phyloP scores from a whole-genome alignment of 2,888 invertebrate species.

The Synanthedon andrenaeformis region DNA sequence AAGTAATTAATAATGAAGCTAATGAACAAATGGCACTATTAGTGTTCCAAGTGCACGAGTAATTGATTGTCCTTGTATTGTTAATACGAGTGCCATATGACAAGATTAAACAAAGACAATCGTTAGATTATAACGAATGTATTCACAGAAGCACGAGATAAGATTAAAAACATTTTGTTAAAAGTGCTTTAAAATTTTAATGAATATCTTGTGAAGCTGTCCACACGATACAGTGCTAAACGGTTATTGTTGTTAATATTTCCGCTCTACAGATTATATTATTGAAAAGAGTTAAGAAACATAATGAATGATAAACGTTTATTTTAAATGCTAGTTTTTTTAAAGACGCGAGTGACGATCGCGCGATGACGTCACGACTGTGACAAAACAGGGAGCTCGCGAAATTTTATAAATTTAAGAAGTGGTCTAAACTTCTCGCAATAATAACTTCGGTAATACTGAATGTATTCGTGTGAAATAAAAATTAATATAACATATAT shows the following conservation, averaged over 20 bases:
- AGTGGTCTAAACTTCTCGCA: too few species aligned
- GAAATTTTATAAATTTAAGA: too few species aligned
- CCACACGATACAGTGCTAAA: slow-evolving; percentile 58
- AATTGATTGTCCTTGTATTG: slow-evolving; percentile 47
- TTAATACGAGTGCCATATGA: slow-evolving; percentile 13
- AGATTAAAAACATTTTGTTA: slow-evolving; percentile 55
- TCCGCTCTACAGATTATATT: slow-evolving; percentile 48
- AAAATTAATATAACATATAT: not conserved
- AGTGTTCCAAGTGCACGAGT: slow-evolving; percentile 62
- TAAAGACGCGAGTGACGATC: too few species aligned
- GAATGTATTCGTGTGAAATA: too few species aligned
- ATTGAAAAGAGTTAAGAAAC: slow-evolving; percentile 22
- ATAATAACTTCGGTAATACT: too few species aligned
- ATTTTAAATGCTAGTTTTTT: too few species aligned
- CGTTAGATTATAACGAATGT: slow-evolving; percentile 49
- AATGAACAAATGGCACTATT: slow-evolving; percentile 65
- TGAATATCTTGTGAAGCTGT: slow-evolving; percentile 40
- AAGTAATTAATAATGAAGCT: slow-evolving; percentile 60
- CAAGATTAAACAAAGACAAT: slow-evolving; percentile 46
- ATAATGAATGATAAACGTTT: too few species aligned
- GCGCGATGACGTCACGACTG: slow-evolving; percentile 1
- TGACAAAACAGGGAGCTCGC: too few species aligned
- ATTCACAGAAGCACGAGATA: slow-evolving; percentile 64
- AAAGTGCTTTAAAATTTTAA: slow-evolving; percentile 53
- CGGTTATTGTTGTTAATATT: slow-evolving; percentile 47